Conservation (phyloP, 1,140 invertebrate species). For the Steinernema khuongi region DNA sequence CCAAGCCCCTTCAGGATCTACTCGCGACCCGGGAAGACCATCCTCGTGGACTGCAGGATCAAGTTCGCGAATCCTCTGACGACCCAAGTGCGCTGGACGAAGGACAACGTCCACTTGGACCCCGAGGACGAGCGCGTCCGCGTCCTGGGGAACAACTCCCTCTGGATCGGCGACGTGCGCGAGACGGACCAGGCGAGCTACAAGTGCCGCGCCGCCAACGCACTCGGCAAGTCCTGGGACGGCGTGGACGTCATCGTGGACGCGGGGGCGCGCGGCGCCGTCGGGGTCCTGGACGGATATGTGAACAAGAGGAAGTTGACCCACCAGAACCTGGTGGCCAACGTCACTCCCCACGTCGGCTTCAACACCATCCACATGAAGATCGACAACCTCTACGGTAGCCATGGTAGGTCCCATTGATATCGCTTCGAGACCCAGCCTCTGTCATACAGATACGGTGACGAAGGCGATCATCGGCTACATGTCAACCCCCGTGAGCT, state of each 20-base stretch:
- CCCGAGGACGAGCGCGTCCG: conserved; percentile 34
- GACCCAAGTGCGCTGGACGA: conserved; percentile 45
- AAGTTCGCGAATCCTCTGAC: conserved; percentile 37
- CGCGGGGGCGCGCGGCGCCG: conserved; percentile 10
- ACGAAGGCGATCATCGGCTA: conserved; percentile 27
- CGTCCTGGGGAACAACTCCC: conserved; percentile 59
- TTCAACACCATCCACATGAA: conserved; percentile 38
- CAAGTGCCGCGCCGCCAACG: conserved; percentile 60
- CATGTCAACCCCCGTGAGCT: conserved; percentile 26
- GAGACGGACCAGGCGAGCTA: conserved; percentile 60
- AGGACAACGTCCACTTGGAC: conserved; percentile 46
- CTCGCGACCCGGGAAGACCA: conserved; percentile 2
- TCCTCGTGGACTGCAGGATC: conserved; percentile 37
- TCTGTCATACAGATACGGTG: background rate
- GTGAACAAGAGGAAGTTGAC: conserved; percentile 26
- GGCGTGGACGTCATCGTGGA: conserved; percentile 42
- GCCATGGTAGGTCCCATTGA: background rate
- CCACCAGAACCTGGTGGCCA: conserved; percentile 20
- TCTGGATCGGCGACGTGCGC: conserved; percentile 54
- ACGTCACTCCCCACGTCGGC: conserved; percentile 27
- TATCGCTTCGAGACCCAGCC: too few species aligned
- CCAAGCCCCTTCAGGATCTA: conserved; percentile 22
- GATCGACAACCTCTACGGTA: conserved; percentile 32
- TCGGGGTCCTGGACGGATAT: conserved; percentile 16
- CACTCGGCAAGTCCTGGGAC: conserved; percentile 55